Evolutionary conservation across 1,140 invertebrate genomes (phyloP).

Genomic region (Teleopsis dalmanni): DNA sequence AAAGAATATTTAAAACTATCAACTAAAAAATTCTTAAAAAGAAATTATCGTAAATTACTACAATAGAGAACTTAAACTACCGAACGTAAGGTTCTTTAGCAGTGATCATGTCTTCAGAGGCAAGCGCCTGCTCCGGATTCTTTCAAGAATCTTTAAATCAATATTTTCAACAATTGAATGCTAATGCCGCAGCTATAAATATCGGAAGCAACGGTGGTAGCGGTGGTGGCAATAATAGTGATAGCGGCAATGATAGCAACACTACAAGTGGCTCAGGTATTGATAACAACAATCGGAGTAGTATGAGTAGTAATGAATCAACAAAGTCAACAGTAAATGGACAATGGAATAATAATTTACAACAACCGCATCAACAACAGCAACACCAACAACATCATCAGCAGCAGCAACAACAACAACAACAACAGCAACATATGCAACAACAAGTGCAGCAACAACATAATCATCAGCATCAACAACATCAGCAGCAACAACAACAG

Average conservation of each 20-base stretch:
- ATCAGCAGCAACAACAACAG: slow-evolving; percentile 23
- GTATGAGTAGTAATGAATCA: slow-evolving; percentile 38
- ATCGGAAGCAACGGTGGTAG: not conserved
- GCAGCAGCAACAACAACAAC: not conserved
- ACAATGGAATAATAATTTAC: not conserved
- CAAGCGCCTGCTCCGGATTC: slow-evolving; percentile 33
- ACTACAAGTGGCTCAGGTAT: slow-evolving; percentile 18
- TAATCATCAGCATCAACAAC: slow-evolving; percentile 23
- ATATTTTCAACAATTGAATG: slow-evolving; percentile 39
- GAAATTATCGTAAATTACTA: not conserved
- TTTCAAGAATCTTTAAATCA: slow-evolving; percentile 37
- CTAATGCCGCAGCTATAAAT: slow-evolving; percentile 23
- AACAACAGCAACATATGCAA: slow-evolving; percentile 8
- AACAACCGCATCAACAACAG: not conserved
- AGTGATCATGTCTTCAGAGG: slow-evolving; percentile 28
- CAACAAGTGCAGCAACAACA: slow-evolving; percentile 23
- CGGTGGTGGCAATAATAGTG: slow-evolving; percentile 8
- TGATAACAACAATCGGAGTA: slow-evolving; percentile 31
- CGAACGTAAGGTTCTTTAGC: not conserved
- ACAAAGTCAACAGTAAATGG: slow-evolving; percentile 22
- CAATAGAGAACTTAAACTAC: not conserved
- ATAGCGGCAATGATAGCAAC: slow-evolving; percentile 13
- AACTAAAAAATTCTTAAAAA: not conserved
- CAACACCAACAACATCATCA: not conserved
- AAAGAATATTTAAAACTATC: not conserved